phyloP scores from a whole-genome alignment of 2,113 vertebrate species.

The Zapus hudsonius region DNA sequence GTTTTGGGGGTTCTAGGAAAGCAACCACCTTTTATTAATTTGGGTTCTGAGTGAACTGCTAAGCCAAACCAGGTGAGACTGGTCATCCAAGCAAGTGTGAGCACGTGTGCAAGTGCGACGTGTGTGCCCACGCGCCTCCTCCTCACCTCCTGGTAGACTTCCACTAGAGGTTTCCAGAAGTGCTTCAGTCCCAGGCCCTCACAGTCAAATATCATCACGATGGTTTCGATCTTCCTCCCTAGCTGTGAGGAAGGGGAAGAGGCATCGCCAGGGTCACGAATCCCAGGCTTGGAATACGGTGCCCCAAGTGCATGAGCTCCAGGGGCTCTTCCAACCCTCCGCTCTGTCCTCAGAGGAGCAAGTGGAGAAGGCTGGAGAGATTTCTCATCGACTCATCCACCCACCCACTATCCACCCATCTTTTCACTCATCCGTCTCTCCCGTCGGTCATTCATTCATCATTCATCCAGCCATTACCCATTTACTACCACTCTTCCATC shows the following conservation, averaged over 20 bases:
- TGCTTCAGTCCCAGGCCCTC: constrained; percentile 97
- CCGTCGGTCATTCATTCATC: not conserved
- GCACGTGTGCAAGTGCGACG: not conserved
- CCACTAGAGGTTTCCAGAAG: constrained; percentile 96
- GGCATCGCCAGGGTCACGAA: not conserved
- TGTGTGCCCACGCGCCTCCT: not conserved
- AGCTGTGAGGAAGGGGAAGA: constrained; percentile 83
- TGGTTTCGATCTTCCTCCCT: constrained; percentile 91
- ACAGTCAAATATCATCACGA: constrained; percentile 96
- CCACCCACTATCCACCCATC: not conserved
- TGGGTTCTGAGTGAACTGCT: not conserved
- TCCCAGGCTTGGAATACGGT: not conserved
- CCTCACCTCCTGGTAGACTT: constrained; percentile 93
- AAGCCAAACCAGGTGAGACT: not conserved
- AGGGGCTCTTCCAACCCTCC: not conserved
- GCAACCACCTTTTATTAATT: not conserved
- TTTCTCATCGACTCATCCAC: not conserved
- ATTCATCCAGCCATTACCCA: too few relatives aligned
- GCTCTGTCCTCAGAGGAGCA: not conserved
- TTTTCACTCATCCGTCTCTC: not conserved
- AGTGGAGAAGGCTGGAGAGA: not conserved
- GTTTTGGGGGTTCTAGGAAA: not conserved
- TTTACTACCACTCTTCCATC: not conserved
- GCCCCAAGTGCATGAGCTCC: not conserved
- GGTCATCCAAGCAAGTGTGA: not conserved